A percentile compares a stretch with the other conserved stretches of the same genome.
Conservation (phyloP, 2,113 vertebrate genomes). For the Telmatochromis sp. region DNA sequence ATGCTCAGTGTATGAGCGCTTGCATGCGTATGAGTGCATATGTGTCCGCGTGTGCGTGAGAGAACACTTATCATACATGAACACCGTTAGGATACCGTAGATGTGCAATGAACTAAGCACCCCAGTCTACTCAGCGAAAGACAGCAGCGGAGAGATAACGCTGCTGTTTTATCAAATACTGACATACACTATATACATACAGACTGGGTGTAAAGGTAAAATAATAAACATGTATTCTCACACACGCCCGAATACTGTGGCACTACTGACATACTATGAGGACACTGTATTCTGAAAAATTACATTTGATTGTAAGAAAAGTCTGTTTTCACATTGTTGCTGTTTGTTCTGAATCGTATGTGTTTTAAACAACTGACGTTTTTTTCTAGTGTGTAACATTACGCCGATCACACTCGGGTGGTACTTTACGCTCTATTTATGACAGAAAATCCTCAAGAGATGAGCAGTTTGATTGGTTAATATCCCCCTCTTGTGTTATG, state of each 20-base stretch:
- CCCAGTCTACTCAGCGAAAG: conserved; percentile 2
- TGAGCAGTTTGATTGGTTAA: conserved; percentile 19
- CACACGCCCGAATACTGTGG: conserved; percentile 16
- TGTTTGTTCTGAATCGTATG: not conserved
- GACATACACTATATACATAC: conserved; percentile 57
- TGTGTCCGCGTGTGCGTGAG: not conserved
- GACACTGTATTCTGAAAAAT: conserved; percentile 39
- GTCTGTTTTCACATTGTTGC: conserved; percentile 16
- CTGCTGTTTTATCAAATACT: conserved; percentile 32
- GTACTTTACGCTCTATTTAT: not conserved
- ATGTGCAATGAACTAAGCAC: not conserved
- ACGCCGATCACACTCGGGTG: not conserved
- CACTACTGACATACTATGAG: conserved; percentile 27
- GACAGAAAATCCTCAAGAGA: not conserved
- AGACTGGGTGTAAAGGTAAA: conserved; percentile 47
- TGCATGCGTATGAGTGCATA: not conserved
- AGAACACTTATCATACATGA: conserved; percentile 24
- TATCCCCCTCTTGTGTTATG: not conserved
- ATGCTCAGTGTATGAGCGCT: not conserved
- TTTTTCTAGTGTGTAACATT: conserved; percentile 20
- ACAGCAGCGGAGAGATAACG: not conserved
- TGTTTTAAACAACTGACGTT: conserved; percentile 9
- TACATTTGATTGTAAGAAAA: conserved; percentile 31
- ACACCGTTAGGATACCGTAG: conserved; percentile 6
- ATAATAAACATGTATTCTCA: conserved; percentile 28